phyloP scores from a whole-genome alignment of 2,113 vertebrate genomes.

The Platichthys stellatus region DNA sequence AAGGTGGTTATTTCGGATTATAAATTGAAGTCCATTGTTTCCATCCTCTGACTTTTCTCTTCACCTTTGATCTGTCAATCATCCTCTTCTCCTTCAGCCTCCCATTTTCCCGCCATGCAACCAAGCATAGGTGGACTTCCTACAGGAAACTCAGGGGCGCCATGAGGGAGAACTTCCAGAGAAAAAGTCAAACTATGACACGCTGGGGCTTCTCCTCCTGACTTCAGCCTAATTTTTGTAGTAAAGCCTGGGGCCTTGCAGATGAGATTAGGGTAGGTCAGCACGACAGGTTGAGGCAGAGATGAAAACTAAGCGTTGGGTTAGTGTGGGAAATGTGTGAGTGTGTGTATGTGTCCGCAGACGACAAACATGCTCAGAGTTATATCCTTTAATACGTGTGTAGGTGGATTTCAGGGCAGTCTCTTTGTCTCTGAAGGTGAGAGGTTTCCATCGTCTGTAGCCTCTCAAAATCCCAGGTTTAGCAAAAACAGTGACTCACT shows the following conservation, averaged over 20 bases:
- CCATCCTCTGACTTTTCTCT: conserved; percentile 8
- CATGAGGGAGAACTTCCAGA: conserved; percentile 47
- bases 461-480: conserved; percentile 37
- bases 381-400: conserved; percentile 57
- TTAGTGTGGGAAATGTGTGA: conserved; percentile 35
- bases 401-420: conserved; percentile 59
- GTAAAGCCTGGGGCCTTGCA: conserved; percentile 7
- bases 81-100: conserved; percentile 4
- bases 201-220: conserved; percentile 28
- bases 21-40: conserved; percentile 16
- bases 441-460: conserved; percentile 31
- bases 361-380: conserved; percentile 33
- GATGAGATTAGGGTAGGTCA: conserved; percentile 27
- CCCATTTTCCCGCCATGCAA: conserved; percentile 7
- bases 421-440: conserved; percentile 37
- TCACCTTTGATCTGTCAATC: conserved; percentile 38
- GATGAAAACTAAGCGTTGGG: conserved; percentile 22
- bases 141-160: conserved; percentile 57
- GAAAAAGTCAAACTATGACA: conserved; percentile 57
- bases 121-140: conserved; percentile 56
- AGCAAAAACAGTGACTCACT: conserved; percentile 57
- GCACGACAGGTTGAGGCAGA: conserved; percentile 44
- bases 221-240: conserved; percentile 49
- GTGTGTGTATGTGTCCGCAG: conserved; percentile 23
- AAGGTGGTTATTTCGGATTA: not conserved